Base-by-base conservation (phyloP, 2,888 invertebrate species). In the Dasypogon diadema region DNA sequence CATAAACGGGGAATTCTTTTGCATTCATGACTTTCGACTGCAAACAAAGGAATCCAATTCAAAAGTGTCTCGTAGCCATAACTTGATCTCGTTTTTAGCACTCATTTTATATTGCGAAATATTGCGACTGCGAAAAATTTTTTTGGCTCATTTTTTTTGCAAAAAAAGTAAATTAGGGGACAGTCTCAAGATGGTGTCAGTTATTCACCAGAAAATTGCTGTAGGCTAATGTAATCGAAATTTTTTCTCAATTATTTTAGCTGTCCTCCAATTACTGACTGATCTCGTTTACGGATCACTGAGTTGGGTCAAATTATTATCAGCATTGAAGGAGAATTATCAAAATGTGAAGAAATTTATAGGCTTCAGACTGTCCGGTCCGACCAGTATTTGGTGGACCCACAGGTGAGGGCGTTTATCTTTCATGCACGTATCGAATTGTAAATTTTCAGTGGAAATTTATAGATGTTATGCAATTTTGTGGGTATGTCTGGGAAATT, bases 11-110 rank as follows among this genome's bases (percentile, higher is more conserved):
- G 42, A 24, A 22, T 42, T 46, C 37, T 63, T 37, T 18, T 37
- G 42, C 63, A 63, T 63, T 63, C 63, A 21, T 63, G 46, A 63
- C 22, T 42, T 63, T 63, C 46, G 37, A 18, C 5, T 14, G n/a
- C 5, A 42, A 60, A 63, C 63, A 63, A 63, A 63, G 63, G 42
- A 26, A 58, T n/a, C 58, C 58, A 24, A 63, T 37, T 37, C 46
- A 42, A 63, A 42, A 63, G n/a, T n/a, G 63, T n/a, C 30, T 30
- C 8, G 30, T 8, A 30, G 30, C 8, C 30, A 8, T 30, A 30
- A 30, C 42, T 63, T 21, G 42, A 16, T 18, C 42, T 42, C 42
- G 22, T 63, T 22, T 63, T 26, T 42, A 12, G 37, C 3, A 12
- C 46, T 42, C 5, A 42, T 42, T 63, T 63, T 63, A 5, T 21